A percentile compares a stretch with the other conserved stretches of the same genome.
phyloP scores from a whole-genome alignment of 2,113 vertebrate genomes.

The Paramormyrops kingsleyae region DNA sequence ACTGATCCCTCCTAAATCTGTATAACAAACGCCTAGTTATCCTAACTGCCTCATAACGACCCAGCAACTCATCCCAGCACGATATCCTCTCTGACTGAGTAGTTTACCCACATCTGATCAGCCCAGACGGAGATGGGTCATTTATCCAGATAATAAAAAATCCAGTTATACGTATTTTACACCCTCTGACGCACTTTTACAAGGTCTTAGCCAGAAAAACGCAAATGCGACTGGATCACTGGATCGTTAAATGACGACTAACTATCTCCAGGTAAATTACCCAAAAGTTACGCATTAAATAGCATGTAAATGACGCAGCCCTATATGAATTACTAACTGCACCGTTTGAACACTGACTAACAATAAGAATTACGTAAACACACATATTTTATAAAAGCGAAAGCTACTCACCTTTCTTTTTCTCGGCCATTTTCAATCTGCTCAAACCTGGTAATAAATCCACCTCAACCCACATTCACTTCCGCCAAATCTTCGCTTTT shows the following conservation, averaged over 20 bases:
- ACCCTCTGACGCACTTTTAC: not conserved
- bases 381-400: not conserved
- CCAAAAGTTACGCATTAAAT: not conserved
- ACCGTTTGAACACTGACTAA: not conserved
- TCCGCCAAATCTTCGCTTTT: constrained; percentile 11
- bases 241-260: not conserved
- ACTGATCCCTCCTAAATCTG: not conserved
- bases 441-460: not conserved
- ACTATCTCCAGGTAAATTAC: not conserved
- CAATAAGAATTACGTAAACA: not conserved
- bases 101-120: not conserved
- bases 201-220: not conserved
- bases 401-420: constrained; percentile 33
- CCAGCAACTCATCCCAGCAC: not conserved
- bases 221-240: not conserved
- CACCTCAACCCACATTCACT: not conserved
- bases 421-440: constrained; percentile 34
- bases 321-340: not conserved
- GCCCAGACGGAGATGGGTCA: not conserved
- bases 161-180: not conserved
- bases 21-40: not conserved
- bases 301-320: not conserved
- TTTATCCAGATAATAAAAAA: not conserved
- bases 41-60: not conserved
- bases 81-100: not conserved